These are phyloP conservation scores for Aptenodytes forsteri DNA, from an alignment of 2,113 vertebrate species.

Conservation along the genomic window DNA sequence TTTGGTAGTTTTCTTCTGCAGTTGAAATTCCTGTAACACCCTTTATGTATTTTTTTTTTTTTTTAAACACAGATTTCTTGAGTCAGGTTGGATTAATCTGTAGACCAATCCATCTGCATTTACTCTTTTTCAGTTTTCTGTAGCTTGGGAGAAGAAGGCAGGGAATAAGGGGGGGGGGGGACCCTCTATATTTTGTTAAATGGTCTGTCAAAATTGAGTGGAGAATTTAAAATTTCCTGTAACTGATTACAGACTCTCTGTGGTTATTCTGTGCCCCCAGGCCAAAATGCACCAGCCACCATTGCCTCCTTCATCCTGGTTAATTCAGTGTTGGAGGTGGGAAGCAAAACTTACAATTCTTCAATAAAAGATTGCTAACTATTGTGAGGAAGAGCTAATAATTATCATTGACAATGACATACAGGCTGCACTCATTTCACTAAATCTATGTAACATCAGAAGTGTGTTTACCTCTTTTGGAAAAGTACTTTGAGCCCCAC, in stretches of 20 bases:
- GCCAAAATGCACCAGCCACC: neutral
- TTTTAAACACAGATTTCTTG: neutral
- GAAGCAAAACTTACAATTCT: neutral
- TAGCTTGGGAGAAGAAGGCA: neutral
- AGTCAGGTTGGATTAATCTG: neutral
- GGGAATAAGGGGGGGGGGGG: neutral
- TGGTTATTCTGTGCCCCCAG: neutral
- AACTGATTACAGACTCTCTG: neutral
- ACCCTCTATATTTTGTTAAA: neutral
- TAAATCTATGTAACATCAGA: neutral
- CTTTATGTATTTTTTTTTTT: neutral
- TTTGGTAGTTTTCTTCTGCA: neutral
- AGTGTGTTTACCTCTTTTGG: neutral
- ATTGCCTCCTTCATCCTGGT: neutral
- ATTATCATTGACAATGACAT: neutral
- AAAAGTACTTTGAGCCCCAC: neutral
- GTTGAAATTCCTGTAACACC: neutral
- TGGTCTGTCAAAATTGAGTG: neutral
- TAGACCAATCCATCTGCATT: neutral
- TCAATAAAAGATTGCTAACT: neutral
- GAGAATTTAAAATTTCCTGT: neutral
- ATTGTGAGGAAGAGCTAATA: neutral
- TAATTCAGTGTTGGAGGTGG: neutral
- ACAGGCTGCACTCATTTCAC: neutral
- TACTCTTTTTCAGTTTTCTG: neutral